Evolutionary conservation across 2,797 vertebrate species (phyloP), one percentile per base, ranked within the genome.

Genomic region (Microchirus variegatus): DNA sequence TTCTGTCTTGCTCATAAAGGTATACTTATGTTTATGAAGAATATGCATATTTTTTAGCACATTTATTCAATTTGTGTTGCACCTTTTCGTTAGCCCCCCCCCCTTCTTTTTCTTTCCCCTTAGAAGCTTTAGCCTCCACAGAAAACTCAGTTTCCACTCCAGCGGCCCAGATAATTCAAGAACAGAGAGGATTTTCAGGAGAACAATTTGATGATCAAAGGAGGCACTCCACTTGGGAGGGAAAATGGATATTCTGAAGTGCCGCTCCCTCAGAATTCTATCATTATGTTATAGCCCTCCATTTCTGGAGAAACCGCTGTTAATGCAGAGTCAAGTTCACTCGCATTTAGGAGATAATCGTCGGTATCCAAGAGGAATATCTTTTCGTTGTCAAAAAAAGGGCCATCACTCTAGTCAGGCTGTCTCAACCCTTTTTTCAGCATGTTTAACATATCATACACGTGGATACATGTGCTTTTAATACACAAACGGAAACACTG

Each of bases 191-290:
- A 82, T 88, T 86, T 89, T 87, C 85, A 75, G 83, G 77, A 90
- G 89, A 89, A 89, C 89, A 88, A 89, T 90, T 90, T 91, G 84
- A 89, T 90, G 89, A 90, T 90, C 87, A 89, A 87, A 91, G 85
- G 84, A 86, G 80, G 75, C 67, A 57, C 80, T 84, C 70, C 62
- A 78, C 80, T 84, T 57, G 61, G 81, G 70, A 79, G 78, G 78
- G 66, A 59, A 53, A 72, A 72, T 62, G 69, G 79, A 81, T 82
- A 81, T 82, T 85, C 56, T 85, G 75, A 79, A 65, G 75, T 52
- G 77, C 53, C 22, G 42, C 73, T 71, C 48, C 62, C 58, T 78
- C 64, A 35, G 26, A 80, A 67, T 83, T 75, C 67, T 53, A 58
- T 82, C 73, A 85, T 85, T 79, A 82, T 59, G 64, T 81, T 80